Evolutionary conservation across 1,140 invertebrate species (phyloP), one percentile per base, ranked within the genome.

Genomic region (Globodera rostochiensis): DNA sequence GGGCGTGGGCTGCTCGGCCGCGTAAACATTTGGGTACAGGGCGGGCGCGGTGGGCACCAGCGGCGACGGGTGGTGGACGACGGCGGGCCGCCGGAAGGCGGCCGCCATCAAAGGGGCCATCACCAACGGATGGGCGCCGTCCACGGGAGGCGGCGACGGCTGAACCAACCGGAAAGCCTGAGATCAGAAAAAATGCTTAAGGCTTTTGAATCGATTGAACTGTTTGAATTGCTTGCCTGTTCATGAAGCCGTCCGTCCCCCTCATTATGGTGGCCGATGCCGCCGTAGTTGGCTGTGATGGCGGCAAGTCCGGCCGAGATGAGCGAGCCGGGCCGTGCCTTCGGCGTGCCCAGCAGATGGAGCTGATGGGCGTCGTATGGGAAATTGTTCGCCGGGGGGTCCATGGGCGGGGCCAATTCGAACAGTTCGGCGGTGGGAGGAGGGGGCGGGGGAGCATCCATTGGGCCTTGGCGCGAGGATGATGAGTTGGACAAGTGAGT

Each of bases 361-460:
- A 47, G 64, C 46, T 49, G 64, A 6, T 25, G 47, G 60, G 13
- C 1, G 21, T 53, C 49, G n/a, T 64, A 64, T 64, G 57, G 13
- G 11, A 8, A 66, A 49, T 53, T 69, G 70, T 66, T 69, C 13
- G 47, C n/a, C 69, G 77, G 49, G 1, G 77, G 77, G 77, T 64
- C 77, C 77, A 78, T 78, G 57, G 77, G 77, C 77, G 77, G 77
- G 66, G 77, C 70, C 25, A 78, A 78, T n/a, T 78, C 77, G 70
- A 70, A 78, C 13, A 66, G 64, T 46, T 78, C 50, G 49, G 53
- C 73, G 47, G 47, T 47, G 53, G 64, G 53, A 45, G 64, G 53
- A 77, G 64, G 15, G 15, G 36, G 64, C 4, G 74, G 53, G 66
- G 53, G 53, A 53, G 53, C 64, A 46, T 64, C 36, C 74, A 77